These are phyloP conservation scores for Poeciliopsis gracilis DNA, from an alignment of 2,797 vertebrate genomes.

Conservation along the genomic window DNA sequence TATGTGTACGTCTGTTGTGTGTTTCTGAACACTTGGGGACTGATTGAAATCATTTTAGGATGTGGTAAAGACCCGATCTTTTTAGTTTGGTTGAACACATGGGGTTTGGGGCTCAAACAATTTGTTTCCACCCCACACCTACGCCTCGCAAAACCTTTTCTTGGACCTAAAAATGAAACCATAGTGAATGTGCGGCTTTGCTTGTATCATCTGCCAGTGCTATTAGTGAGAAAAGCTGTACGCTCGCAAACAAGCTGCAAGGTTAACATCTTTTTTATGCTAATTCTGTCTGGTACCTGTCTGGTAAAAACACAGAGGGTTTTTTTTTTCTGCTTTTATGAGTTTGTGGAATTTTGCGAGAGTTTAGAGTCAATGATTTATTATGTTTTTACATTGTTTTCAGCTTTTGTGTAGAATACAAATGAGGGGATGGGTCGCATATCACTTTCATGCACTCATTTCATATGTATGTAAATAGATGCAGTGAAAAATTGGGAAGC, in stretches of 20 bases:
- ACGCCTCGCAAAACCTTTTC: constrained; percentile 14
- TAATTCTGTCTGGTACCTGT: constrained; percentile 8
- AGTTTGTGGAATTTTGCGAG: not conserved
- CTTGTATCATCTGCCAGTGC: not conserved
- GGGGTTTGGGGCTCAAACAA: constrained; percentile 18
- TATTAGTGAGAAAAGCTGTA: constrained; percentile 10
- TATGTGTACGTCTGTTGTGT: not conserved
- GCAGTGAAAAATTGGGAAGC: not conserved
- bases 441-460: not conserved
- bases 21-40: not conserved
- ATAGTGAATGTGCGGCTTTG: not conserved
- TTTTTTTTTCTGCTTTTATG: no score
- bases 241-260: constrained; percentile 3
- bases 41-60: not conserved
- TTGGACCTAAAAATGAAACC: not conserved
- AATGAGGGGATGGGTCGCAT: not conserved
- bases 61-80: not conserved
- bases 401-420: not conserved
- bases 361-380: not conserved
- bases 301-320: not conserved
- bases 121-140: constrained; percentile 12
- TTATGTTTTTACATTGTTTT: constrained; percentile 5
- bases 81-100: not conserved
- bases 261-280: constrained; percentile 15
- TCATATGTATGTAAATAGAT: constrained; percentile 4